Evolutionary conservation across 2,113 vertebrate genomes (phyloP).

Genomic region (Mugil cephalus): DNA sequence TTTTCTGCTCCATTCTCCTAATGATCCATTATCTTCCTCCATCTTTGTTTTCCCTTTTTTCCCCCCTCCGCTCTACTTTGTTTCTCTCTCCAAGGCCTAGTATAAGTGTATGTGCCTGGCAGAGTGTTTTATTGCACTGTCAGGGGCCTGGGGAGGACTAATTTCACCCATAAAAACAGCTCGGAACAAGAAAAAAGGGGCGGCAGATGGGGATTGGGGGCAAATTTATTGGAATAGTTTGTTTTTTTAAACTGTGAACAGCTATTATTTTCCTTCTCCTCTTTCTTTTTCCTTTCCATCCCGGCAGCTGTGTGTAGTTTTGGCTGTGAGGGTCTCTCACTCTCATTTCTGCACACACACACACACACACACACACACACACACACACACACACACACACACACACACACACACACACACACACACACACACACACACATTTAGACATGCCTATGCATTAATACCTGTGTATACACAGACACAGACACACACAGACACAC

Average conservation of each 20-base stretch:
- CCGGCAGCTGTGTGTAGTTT: constrained; percentile 42
- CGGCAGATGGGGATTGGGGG: constrained; percentile 57
- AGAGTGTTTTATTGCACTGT: constrained; percentile 78
- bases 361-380: too few relatives aligned
- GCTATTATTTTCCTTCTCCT: constrained; percentile 76
- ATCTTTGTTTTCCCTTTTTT: constrained; percentile 49
- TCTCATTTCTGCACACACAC: constrained; percentile 30
- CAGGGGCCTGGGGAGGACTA: constrained; percentile 72
- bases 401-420: too few relatives aligned
- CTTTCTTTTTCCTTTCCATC: constrained; percentile 67
- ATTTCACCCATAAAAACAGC: constrained; percentile 77
- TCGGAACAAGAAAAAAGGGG: constrained; percentile 73
- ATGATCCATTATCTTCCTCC: constrained; percentile 6
- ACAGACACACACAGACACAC: too few relatives aligned
- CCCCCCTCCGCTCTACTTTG: constrained; percentile 17
- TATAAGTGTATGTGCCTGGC: constrained; percentile 77
- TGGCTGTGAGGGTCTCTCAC: constrained; percentile 48
- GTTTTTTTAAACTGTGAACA: constrained; percentile 69
- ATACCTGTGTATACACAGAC: too few relatives aligned
- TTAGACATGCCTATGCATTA: too few relatives aligned
- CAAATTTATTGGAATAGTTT: constrained; percentile 76
- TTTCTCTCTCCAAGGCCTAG: constrained; percentile 67
- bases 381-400: too few relatives aligned
- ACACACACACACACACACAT: too few relatives aligned
- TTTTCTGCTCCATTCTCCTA: constrained; percentile 37